Base-by-base conservation (phyloP, 2,797 vertebrate genomes). In the Helicolenus hilgendorfi region DNA sequence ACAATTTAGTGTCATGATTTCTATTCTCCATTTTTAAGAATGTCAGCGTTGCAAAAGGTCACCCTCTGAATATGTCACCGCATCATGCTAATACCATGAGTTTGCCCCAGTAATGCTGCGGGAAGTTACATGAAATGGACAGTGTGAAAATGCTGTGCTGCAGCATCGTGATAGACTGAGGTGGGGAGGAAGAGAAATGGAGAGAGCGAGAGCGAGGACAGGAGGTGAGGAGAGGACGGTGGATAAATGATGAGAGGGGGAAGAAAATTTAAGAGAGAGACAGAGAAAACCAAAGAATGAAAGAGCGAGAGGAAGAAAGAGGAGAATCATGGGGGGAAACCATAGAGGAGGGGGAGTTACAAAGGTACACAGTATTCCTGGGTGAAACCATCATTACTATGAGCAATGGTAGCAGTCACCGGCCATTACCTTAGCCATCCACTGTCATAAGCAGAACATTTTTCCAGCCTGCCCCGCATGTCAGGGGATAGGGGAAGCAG, bases 331-430 rank as follows among this genome's bases (percentile, higher is more conserved):
- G 36, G 69, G 81, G 71, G 72, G 73, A 55, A 73, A 41, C 36
- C 45, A 27, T 29, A 27, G 62, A 69, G 80, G 75, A 41, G 33
- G 68, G 73, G 81, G 80, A 72, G 76, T 78, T 92, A 84, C 83
- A 92, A 92, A 95, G 89, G 94, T 96, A 93, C 93, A 95, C 94
- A 92, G 94, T 94, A 96, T 97, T 96, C 92, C 95, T 92, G 81
- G 84, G 93, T 97, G 96, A 96, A 95, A 96, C 96, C 94, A 96
- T 97, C 97, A 97, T 96, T 96, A 96, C 96, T 93, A 90, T 97
- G 96, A 97, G 96, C 96, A 97, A 97, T 97, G 95, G 96, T 95
- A 92, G 97, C 96, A 96, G 97, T 97, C 97, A 97, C 93, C 94
- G 94, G 92, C 94, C 95, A 97, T 98, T 97, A 98, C 97, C 95